phyloP scores from a whole-genome alignment of 2,113 vertebrate genomes.

The Gorsachius goisagi region DNA sequence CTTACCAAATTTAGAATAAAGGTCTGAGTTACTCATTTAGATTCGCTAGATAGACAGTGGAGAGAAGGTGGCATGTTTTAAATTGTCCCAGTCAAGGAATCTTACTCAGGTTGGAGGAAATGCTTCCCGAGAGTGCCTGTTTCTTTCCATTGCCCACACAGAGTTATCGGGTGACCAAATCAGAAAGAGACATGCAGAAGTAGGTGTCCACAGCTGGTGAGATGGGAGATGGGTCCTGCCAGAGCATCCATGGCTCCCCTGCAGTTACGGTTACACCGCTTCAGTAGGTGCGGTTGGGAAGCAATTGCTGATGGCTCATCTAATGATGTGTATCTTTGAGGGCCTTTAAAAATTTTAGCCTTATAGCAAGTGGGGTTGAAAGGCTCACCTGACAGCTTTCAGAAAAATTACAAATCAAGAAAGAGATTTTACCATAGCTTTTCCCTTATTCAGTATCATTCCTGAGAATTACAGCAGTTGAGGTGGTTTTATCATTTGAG shows the following conservation, averaged over 20 bases:
- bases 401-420: neutral
- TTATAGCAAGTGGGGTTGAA: neutral
- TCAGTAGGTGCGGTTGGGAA: neutral
- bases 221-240: neutral
- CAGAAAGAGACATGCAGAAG: neutral
- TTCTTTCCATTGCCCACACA: neutral
- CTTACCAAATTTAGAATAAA: neutral
- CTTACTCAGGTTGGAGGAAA: neutral
- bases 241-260: neutral
- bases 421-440: neutral
- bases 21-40: neutral
- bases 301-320: neutral
- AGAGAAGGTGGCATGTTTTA: neutral
- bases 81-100: neutral
- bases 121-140: neutral
- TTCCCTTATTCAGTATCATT: neutral
- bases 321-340: neutral
- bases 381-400: neutral
- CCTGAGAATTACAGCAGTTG: neutral
- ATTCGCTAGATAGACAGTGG: neutral
- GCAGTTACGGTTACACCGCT: neutral
- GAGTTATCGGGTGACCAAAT: neutral
- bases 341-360: neutral
- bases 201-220: neutral
- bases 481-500: neutral